A percentile compares a stretch with the other conserved stretches of the same genome.
These are phyloP conservation scores for Trichopoda pennipes DNA, from an alignment of 2,888 invertebrate species.

Conservation along the genomic window DNA sequence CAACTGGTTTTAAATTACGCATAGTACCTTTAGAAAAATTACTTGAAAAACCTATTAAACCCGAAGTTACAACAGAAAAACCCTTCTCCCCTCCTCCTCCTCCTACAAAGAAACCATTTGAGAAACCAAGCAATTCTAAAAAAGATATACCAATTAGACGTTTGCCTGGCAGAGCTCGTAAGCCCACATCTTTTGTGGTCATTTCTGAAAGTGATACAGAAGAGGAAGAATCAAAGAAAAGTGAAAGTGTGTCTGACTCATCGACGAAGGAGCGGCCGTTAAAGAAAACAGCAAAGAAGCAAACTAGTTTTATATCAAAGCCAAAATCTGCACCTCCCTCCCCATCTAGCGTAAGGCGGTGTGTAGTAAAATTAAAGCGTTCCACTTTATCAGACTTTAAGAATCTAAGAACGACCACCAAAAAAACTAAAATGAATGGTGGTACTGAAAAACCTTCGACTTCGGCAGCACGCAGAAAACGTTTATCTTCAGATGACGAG, in stretches of 20 bases:
- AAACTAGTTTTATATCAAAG: slow-evolving; percentile 1
- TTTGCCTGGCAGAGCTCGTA: slow-evolving; percentile 69
- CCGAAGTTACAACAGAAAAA: slow-evolving; percentile 7
- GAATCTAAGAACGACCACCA: slow-evolving; percentile 18
- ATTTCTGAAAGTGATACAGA: slow-evolving; percentile 72
- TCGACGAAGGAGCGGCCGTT: neutral
- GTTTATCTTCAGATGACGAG: slow-evolving; percentile 61
- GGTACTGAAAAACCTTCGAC: slow-evolving; percentile 66
- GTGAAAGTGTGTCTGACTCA: slow-evolving; percentile 21
- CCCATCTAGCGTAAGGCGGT: slow-evolving; percentile 50
- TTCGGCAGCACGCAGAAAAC: slow-evolving; percentile 52
- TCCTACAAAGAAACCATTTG: slow-evolving; percentile 45
- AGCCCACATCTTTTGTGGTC: slow-evolving; percentile 73
- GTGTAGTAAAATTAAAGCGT: slow-evolving; percentile 57
- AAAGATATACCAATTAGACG: slow-evolving; percentile 33
- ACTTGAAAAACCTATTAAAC: slow-evolving; percentile 71
- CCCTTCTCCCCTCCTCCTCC: neutral
- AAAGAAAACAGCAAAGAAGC: slow-evolving; percentile 16
- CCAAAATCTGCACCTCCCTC: slow-evolving; percentile 22
- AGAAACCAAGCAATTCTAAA: neutral
- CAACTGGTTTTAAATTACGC: slow-evolving; percentile 74
- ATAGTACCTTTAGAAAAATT: slow-evolving; percentile 77
- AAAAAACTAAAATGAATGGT: slow-evolving; percentile 63
- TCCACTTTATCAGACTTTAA: slow-evolving; percentile 56
- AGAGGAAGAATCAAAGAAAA: slow-evolving; percentile 4